Base-by-base conservation (phyloP, 2,797 vertebrate genomes). In the Crocidura indochinensis region DNA sequence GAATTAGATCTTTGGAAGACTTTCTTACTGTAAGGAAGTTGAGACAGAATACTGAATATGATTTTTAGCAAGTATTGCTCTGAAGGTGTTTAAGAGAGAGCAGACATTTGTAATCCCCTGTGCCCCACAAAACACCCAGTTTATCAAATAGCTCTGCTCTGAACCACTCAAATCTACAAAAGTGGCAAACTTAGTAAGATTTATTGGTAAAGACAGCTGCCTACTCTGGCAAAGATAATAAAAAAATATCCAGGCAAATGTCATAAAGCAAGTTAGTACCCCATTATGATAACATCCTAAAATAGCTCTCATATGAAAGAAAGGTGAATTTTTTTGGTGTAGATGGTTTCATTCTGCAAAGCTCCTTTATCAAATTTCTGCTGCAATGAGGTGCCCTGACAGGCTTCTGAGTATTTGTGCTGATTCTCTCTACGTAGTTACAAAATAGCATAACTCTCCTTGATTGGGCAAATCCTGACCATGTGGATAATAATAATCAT, bases 171-270 rank as follows among this genome's bases (percentile, higher is more conserved):
- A 95, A 51, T 93, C 38, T 46, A 71, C 91, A 22, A 83, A 89
- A 92, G 91, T 90, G 84, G 94, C 83, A 95, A 95, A 94, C 85
- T 91, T 93, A 4, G 17, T n/a, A 81, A 79, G 94, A 95, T 95
- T 93, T 94, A 96, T 84, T 84, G 88, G 69, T 86, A 92, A 94
- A 95, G 91, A 90, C 91, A 95, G 94, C 91, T 94, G 95, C 90
- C 90, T 87, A 20, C 86, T 90, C 94, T 84, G 77, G 90, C 79
- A 90, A 84, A 62, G 68, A 88, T 49, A 88, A 92, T 87, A 82
- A 96, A 91, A 91, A 94, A 95, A 88, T 91, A 91, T 75, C 87
- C 76, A 6, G 6, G 76, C 69, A 71, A 79, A 91, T 26, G 87
- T 89, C 90, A 84, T 94, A 92, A 95, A 96, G 76, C 92, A 94